A percentile compares a stretch with the other conserved stretches of the same genome.
Evolutionary conservation across 2,113 vertebrate species (phyloP).

Genomic region (Hiodon tergisus): DNA sequence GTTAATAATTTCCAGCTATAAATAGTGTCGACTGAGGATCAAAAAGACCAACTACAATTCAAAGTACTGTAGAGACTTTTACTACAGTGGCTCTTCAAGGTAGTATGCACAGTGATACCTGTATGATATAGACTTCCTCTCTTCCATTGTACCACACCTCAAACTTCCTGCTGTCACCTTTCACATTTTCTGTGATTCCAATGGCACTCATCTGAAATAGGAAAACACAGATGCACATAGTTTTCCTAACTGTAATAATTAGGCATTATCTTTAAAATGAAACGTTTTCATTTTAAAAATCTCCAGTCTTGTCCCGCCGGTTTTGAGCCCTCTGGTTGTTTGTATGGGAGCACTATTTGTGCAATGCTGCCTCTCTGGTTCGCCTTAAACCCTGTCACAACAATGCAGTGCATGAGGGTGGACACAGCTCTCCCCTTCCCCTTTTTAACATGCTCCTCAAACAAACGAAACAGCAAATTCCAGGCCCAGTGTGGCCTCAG

Average conservation of each 20-base stretch:
- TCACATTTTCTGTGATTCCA: constrained; percentile 88
- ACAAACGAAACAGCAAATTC: too few species aligned
- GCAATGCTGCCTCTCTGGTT: too few species aligned
- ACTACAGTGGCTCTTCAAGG: too few species aligned
- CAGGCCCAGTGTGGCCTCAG: too few species aligned
- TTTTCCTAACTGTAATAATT: neutral
- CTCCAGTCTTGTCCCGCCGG: too few species aligned
- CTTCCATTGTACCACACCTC: constrained; percentile 88
- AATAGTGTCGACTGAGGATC: neutral
- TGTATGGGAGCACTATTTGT: too few species aligned
- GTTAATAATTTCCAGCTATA: too few species aligned
- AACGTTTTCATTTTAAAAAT: neutral
- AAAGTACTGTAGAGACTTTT: neutral
- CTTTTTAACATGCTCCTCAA: too few species aligned
- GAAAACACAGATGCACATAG: constrained; percentile 15
- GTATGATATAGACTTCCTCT: constrained; percentile 91
- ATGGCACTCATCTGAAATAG: constrained; percentile 80
- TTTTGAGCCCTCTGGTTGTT: too few species aligned
- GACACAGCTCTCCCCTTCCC: too few species aligned
- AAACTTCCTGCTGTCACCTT: constrained; percentile 87
- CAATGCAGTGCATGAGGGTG: too few species aligned
- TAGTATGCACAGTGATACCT: constrained; percentile 62
- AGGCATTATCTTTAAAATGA: neutral
- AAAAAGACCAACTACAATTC: neutral
- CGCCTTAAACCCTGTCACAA: too few species aligned